A percentile compares a stretch with the other conserved stretches of the same genome.
These are phyloP conservation scores for Anthoptus insignis DNA, from an alignment of 2,888 invertebrate species.

Conservation along the genomic window DNA sequence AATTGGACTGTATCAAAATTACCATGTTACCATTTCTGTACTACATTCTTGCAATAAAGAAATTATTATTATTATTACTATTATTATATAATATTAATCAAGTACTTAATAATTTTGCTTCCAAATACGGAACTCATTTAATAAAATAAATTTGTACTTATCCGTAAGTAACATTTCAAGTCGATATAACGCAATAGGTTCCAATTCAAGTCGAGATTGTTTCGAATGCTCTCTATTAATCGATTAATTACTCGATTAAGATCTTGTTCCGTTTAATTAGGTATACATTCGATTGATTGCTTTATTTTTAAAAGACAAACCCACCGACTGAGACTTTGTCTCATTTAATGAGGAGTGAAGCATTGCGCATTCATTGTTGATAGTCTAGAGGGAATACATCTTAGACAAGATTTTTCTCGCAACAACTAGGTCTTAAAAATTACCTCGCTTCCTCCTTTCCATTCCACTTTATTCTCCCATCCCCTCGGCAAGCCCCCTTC, in stretches of 20 bases:
- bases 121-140: neutral
- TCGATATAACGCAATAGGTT: slow-evolving; percentile 34
- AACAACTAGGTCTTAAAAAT: no score
- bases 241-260: slow-evolving; percentile 71
- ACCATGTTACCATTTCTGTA: no score
- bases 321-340: slow-evolving; percentile 7
- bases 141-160: neutral
- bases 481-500: no score
- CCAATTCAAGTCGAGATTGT: slow-evolving; percentile 44
- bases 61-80: no score
- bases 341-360: slow-evolving; percentile 6
- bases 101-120: neutral
- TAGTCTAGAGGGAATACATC: neutral
- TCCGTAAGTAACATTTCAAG: slow-evolving; percentile 18
- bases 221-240: slow-evolving; percentile 56
- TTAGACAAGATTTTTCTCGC: no score
- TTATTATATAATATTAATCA: no score
- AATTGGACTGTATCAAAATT: no score
- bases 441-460: no score
- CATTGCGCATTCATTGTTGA: slow-evolving; percentile 2
- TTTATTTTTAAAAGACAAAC: slow-evolving; percentile 42
- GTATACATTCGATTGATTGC: slow-evolving; percentile 59
- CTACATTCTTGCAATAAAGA: no score
- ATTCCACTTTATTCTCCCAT: no score
- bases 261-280: slow-evolving; percentile 62